phyloP scores from a whole-genome alignment of 2,113 vertebrate genomes.

The Neogobius melanostomus region DNA sequence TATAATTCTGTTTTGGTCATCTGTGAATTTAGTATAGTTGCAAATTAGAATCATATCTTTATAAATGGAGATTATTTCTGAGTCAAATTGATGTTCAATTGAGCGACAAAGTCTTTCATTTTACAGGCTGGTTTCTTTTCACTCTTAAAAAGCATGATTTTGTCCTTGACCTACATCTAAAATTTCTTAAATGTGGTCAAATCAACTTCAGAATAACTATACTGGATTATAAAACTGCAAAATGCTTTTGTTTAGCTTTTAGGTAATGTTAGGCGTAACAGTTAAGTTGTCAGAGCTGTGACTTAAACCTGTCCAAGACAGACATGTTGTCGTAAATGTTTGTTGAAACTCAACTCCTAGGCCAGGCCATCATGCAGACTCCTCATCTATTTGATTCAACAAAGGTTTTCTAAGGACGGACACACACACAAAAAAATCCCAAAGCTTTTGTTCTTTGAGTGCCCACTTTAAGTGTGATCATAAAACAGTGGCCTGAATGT shows the following conservation, averaged over 20 bases:
- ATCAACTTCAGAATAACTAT: neutral
- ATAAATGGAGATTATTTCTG: neutral
- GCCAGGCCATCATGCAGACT: no score
- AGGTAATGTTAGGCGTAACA: no score
- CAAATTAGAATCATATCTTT: neutral
- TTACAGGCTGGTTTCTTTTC: neutral
- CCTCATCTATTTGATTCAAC: neutral
- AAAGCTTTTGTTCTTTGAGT: neutral
- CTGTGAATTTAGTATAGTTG: neutral
- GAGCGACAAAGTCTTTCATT: neutral
- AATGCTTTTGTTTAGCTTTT: no score
- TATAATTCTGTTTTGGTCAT: neutral
- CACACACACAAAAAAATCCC: neutral
- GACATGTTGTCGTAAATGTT: no score
- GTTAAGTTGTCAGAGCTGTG: no score
- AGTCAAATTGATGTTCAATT: neutral
- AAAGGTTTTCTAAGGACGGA: neutral
- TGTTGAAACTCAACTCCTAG: no score
- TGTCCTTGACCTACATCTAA: neutral
- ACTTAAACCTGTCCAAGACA: no score
- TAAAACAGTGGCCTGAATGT: conserved; percentile 9
- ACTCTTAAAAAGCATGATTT: neutral
- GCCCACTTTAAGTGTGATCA: neutral
- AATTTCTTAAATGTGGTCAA: neutral
- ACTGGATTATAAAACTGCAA: neutral